Base-by-base conservation (phyloP, 2,113 vertebrate species). In the Chrysochloris asiatica region DNA sequence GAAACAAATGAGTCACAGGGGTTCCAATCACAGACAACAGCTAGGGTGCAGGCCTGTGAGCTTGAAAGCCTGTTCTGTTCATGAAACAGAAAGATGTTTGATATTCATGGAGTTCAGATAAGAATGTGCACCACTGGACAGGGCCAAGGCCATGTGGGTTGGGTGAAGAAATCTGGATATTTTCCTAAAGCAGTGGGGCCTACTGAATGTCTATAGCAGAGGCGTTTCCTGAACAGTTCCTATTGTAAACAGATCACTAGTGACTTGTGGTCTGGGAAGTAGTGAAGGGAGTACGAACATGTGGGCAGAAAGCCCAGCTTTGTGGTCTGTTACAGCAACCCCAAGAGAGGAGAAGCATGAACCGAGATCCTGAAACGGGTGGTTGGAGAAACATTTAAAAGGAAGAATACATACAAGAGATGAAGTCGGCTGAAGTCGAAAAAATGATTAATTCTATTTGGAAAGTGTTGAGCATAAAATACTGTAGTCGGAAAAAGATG, bases 101-200 rank as follows among this genome's bases (percentile, higher is more conserved):
- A 1, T 30, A 28, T 11, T n/a, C 30, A 30, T 3, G 3, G 24
- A 28, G 38, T 30, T 1, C 13, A 36, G 56, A n/a, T 48, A 33
- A 38, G 56, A n/a, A 24, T 10, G 4, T 4, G 19, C 28, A 33
- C 0, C 0, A 22, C 50, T 8, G 6, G 14, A 8, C 26, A 78
- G 21, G 36, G 47, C 8, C 13, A 38, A 6, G 14, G 47, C 71
- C 36, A 50, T 14, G 17, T 13, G 11, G 59, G 54, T 38, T 36
- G 0, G 12, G 22, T 24, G 21, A 50, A 48, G 48, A 36, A 72
- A 54, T 10, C 12, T 14, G 36, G 16, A 28, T 52, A 24, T 59
- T 38, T 65, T 54, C 56, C 36, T 82, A 75, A 67, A 61, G 26
- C 33, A 4, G 4, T 13, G 38, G 8, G n/a, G 5, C 36, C 30